Conservation (phyloP, 2,113 vertebrate species). For the Oceanodroma tethys region DNA sequence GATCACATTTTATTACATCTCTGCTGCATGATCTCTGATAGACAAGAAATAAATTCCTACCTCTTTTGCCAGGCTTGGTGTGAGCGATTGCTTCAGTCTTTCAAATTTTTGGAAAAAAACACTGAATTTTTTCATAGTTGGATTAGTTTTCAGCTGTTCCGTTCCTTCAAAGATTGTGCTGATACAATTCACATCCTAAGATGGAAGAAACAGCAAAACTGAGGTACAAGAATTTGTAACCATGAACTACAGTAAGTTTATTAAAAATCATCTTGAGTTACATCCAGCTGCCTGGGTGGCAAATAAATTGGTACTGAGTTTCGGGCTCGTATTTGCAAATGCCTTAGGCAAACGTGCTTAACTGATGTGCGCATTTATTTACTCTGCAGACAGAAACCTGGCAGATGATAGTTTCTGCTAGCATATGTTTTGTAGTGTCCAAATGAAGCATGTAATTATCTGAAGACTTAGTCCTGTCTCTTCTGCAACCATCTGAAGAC, state of each 20-base stretch:
- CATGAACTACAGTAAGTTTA: background rate
- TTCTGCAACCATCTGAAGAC: background rate
- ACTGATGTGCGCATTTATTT: background rate
- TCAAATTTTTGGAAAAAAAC: slow-evolving; percentile 39
- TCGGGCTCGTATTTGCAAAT: accelerated
- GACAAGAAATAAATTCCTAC: background rate
- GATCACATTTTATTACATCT: background rate
- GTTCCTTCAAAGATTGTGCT: slow-evolving; percentile 51
- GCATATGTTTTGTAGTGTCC: background rate
- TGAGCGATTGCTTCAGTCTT: background rate
- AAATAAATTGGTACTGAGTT: background rate
- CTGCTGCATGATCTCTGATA: background rate
- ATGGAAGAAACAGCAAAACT: background rate
- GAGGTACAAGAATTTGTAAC: background rate
- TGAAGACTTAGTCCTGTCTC: background rate
- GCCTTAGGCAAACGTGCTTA: accelerated
- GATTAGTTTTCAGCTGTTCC: slow-evolving; percentile 22
- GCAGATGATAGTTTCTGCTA: background rate
- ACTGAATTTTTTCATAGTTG: background rate
- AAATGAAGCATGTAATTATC: background rate
- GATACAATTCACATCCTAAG: slow-evolving; percentile 61
- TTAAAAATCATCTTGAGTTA: background rate
- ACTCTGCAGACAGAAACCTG: background rate
- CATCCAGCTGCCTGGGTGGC: background rate
- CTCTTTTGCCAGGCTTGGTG: background rate